Base-by-base conservation (phyloP, 2,888 invertebrate genomes). In the Chrysomela aeneicollis region DNA sequence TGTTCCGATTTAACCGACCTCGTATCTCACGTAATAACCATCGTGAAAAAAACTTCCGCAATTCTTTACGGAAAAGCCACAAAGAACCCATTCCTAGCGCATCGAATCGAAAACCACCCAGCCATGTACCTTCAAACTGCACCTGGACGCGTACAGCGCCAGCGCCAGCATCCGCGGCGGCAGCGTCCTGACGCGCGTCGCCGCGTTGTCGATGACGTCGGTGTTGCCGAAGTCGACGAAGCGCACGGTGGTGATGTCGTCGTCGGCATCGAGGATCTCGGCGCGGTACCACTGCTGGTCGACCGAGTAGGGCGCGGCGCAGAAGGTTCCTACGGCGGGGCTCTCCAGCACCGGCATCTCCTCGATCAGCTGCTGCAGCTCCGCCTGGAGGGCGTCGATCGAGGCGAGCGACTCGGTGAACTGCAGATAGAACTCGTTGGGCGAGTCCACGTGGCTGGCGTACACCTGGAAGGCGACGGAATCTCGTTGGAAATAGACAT, bases 251-350 rank as follows among this genome's bases (percentile, higher is more conserved):
- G 89, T 92, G 42, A 92, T 89, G 68, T 92, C 92, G 5, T 87
- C 85, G 68, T 91, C 90, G 0, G 91, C 87, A 78, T 94, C 94
- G 46, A 96, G 87, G 8, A 98, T 90, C 77, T 90, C 90, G 0
- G 96, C 97, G 63, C 75, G 87, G 81, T 98, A 98, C 97, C 98
- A 98, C 69, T 88, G 87, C 46, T 91, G 90, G 78, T 97, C 95
- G 1, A 88, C 90, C 0, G 90, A 87, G 80, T 94, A 97, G 76
- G 91, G 89, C 0, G 96, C 95, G 53, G 90, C 85, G 73, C 92
- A 93, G 0, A 89, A 76, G 0, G 87, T 86, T 6, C 90, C 89
- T 61, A 87, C 84, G 51, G 88, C 87, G 1, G 87, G 85, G 59
- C 80, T 87, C 61, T 86, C 85, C 9, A 90, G 79, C 37, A 87